Base-by-base conservation (phyloP, 1,140 invertebrate genomes). In the Drosophila willistoni region DNA sequence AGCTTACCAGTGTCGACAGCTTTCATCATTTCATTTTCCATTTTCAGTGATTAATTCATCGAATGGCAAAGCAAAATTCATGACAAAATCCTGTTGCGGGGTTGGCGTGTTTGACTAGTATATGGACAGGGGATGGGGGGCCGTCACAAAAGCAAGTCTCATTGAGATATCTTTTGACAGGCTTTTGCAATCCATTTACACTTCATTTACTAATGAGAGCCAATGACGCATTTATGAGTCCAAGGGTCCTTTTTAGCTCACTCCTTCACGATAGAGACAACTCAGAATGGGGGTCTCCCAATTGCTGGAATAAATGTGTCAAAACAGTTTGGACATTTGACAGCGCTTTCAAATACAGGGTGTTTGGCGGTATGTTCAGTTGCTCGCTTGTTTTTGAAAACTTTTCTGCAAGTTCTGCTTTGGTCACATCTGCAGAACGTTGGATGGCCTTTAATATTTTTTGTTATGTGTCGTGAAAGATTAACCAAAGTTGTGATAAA, bases 121-220 rank as follows among this genome's bases (percentile, higher is more conserved):
- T 14, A 25, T 14, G 7, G 56, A 17, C 7, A 36, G 36, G 25
- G 22, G 36, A 39, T 12, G 36, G 36, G 10, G 12, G 12, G 33
- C 34, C 4, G 9, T 22, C 19, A 22, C 10, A 51, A 19, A 10
- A 19, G 12, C 14, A 51, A 9, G 12, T n/a, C 34, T 34, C 10
- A 54, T 76, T 76, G 63, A 70, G 34, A 68, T 82, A 81, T 75
- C 71, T 71, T 69, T 77, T 87, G 79, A 77, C 76, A 79, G 83
- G 72, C 83, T 75, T 51, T 79, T 77, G 66, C 68, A 75, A 64
- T 64, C 70, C 76, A 86, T 87, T 85, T 77, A 71, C 83, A 83
- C 72, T 77, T 82, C 72, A 86, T 86, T 86, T 86, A 60, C 79
- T 86, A 87, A 86, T 86, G 83, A 86, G 73, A 86, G 76, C 73